Percentiles rank a stretch among this genome's conserved stretches.
Evolutionary conservation across 2,797 vertebrate genomes (phyloP).

Genomic region (Rhincodon typus): DNA sequence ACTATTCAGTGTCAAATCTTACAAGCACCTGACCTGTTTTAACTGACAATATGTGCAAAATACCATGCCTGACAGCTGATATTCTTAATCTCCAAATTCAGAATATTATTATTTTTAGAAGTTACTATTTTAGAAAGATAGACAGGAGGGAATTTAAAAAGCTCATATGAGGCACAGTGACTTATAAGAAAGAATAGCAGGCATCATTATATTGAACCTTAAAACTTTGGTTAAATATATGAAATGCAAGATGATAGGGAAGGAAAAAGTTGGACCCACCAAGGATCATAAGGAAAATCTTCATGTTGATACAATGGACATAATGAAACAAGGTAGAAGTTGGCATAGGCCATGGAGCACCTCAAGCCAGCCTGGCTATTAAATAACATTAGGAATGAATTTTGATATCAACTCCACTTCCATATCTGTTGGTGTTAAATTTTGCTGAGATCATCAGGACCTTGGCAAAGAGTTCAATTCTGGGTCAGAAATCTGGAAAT

Average conservation of each 20-base stretch:
- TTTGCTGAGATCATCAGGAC: too few species aligned
- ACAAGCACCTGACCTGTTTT: constrained; percentile 16
- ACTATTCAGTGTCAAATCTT: neutral
- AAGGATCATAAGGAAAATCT: neutral
- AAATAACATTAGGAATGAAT: neutral
- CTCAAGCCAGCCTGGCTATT: neutral
- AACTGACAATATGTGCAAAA: neutral
- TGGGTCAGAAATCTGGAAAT: too few species aligned
- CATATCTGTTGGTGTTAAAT: neutral
- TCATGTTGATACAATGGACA: neutral
- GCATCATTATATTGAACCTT: neutral
- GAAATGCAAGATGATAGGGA: neutral
- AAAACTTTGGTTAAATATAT: neutral
- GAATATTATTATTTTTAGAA: neutral
- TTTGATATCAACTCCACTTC: neutral
- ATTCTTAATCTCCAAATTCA: neutral
- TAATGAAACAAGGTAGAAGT: neutral
- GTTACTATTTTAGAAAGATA: neutral
- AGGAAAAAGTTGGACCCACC: neutral
- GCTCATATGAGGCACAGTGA: neutral
- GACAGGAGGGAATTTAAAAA: neutral
- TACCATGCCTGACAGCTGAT: neutral
- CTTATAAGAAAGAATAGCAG: neutral
- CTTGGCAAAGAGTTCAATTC: too few species aligned
- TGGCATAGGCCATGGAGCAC: too few species aligned